Conservation (phyloP, 1,140 invertebrate species). For the Diachasma alloeum region DNA sequence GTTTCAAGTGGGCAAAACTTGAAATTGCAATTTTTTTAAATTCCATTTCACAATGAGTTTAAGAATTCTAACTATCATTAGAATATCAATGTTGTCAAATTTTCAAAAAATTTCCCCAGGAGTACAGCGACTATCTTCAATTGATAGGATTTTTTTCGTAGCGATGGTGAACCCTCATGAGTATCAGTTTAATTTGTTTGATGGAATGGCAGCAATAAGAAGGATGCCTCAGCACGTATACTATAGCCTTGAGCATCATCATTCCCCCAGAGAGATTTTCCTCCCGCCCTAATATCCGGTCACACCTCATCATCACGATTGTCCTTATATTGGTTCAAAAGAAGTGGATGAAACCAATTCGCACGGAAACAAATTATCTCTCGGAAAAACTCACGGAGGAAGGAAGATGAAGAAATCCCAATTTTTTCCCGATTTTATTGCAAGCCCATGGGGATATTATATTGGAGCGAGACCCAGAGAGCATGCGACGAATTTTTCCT, state of each 20-base stretch:
- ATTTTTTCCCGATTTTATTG: conserved; percentile 22
- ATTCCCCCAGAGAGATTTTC: conserved; percentile 28
- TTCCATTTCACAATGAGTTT: no score
- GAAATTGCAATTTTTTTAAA: no score
- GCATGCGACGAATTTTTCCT: conserved; percentile 31
- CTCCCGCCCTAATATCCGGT: not conserved
- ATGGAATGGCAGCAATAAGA: not conserved
- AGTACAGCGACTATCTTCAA: no score
- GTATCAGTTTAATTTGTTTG: not conserved
- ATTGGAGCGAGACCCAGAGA: conserved; percentile 16
- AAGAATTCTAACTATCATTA: no score
- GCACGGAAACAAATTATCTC: conserved; percentile 35
- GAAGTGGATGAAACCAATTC: conserved; percentile 23
- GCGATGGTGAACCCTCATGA: no score
- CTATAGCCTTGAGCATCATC: conserved; percentile 20
- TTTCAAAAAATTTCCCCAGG: no score
- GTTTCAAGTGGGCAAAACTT: no score
- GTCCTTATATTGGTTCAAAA: not conserved
- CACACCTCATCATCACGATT: not conserved
- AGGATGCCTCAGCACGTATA: conserved; percentile 5
- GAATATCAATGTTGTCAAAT: no score
- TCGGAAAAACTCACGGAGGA: not conserved
- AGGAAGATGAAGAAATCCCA: not conserved
- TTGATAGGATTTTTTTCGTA: no score
- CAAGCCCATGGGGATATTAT: conserved; percentile 15